Conservation (phyloP, 1,140 invertebrate genomes). For the Aphidius ervi region DNA sequence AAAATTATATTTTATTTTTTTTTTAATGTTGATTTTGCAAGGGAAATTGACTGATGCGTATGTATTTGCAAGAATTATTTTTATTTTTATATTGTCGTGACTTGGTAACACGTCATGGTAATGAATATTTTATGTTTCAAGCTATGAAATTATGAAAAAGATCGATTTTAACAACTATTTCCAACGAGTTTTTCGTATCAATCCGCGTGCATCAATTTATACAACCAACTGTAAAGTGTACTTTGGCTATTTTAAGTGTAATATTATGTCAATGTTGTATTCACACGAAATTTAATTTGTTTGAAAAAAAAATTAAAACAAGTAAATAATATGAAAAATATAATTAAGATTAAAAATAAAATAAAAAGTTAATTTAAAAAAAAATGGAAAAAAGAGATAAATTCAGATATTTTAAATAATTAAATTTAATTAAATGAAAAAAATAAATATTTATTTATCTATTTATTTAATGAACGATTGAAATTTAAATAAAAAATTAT, state of each 20-base stretch:
- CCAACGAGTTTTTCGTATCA: conserved; percentile 5
- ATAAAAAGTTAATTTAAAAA: not conserved
- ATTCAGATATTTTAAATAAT: not conserved
- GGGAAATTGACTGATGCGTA: too few relatives aligned
- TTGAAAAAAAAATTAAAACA: too few relatives aligned
- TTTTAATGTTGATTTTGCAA: too few relatives aligned
- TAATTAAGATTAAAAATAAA: too few relatives aligned
- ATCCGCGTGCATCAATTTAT: conserved; percentile 7
- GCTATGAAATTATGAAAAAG: conserved; percentile 3
- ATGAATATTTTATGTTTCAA: conserved; percentile 13
- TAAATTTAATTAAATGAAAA: not conserved
- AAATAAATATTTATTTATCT: too few relatives aligned
- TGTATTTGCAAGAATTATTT: too few relatives aligned
- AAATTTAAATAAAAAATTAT: not conserved
- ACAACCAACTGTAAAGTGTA: conserved; percentile 4
- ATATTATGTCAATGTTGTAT: too few relatives aligned
- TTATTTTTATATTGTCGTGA: conserved; percentile 7
- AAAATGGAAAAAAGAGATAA: not conserved
- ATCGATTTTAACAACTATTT: conserved; percentile 7
- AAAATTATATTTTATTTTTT: too few relatives aligned
- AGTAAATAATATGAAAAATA: too few relatives aligned
- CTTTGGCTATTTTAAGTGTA: too few relatives aligned
- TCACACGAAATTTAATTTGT: too few relatives aligned
- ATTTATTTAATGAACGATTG: too few relatives aligned
- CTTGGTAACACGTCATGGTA: conserved; percentile 7